Conservation (phyloP, 2,113 vertebrate genomes). For the Strix uralensis region DNA sequence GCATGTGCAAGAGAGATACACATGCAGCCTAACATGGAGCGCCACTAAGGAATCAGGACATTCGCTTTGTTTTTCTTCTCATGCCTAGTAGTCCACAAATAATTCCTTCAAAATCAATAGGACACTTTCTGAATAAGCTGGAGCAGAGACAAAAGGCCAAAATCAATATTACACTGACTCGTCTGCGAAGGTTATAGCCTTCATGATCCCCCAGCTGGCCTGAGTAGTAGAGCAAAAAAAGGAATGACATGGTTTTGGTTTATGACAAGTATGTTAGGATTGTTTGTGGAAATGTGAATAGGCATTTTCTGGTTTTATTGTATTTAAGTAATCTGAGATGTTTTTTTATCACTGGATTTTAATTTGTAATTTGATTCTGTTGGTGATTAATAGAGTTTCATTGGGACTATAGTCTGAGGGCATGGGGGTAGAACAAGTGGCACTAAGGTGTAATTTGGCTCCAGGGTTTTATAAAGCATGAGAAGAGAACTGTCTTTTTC, state of each 20-base stretch:
- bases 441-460: neutral
- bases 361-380: neutral
- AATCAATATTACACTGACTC: neutral
- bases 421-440: neutral
- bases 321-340: neutral
- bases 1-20: neutral
- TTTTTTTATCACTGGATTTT: neutral
- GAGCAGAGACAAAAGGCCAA: neutral
- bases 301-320: neutral
- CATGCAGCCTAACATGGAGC: neutral
- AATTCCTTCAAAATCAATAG: conserved; percentile 51
- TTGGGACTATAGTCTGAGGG: neutral
- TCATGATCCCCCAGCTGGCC: neutral
- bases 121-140: conserved; percentile 21
- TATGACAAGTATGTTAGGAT: neutral
- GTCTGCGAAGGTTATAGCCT: neutral
- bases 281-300: neutral
- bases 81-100: neutral
- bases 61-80: conserved; percentile 20
- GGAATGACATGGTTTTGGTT: neutral
- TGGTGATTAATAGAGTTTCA: neutral
- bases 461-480: neutral
- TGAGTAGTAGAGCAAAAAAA: neutral
- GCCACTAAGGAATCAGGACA: neutral
- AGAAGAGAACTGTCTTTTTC: neutral